These are phyloP conservation scores for Cochlearius cochlearius DNA, from an alignment of 2,113 vertebrate species.

Conservation along the genomic window DNA sequence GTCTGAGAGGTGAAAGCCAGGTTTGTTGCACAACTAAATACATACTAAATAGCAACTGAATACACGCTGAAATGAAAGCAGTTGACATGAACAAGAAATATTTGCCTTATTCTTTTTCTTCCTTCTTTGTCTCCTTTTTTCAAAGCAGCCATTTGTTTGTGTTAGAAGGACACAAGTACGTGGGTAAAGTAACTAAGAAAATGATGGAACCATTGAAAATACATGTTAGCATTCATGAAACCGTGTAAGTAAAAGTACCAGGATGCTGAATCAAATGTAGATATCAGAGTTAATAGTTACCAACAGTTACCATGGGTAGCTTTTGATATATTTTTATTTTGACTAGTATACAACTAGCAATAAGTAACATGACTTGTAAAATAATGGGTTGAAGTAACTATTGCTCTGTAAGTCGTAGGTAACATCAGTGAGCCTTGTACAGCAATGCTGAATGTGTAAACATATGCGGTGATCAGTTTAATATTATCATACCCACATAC, in stretches of 20 bases:
- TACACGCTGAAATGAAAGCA: background rate
- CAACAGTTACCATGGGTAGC: background rate
- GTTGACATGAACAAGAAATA: background rate
- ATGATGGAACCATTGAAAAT: background rate
- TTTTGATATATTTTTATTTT: background rate
- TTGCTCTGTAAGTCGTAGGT: background rate
- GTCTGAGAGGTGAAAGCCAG: background rate
- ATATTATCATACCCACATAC: background rate
- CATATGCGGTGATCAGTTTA: background rate
- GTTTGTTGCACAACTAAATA: background rate
- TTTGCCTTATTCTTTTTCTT: background rate
- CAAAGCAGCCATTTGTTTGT: background rate
- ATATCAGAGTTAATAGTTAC: background rate
- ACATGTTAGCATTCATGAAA: background rate
- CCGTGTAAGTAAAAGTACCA: background rate
- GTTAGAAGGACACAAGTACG: background rate
- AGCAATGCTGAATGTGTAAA: background rate
- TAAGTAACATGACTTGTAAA: background rate
- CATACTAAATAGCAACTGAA: background rate
- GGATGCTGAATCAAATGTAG: background rate
- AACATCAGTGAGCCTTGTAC: background rate
- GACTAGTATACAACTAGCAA: background rate
- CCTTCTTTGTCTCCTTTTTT: background rate
- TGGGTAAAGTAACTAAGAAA: background rate
- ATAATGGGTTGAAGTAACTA: background rate